These are phyloP conservation scores for Eclectus roratus DNA, from an alignment of 2,113 vertebrate genomes.

Conservation along the genomic window DNA sequence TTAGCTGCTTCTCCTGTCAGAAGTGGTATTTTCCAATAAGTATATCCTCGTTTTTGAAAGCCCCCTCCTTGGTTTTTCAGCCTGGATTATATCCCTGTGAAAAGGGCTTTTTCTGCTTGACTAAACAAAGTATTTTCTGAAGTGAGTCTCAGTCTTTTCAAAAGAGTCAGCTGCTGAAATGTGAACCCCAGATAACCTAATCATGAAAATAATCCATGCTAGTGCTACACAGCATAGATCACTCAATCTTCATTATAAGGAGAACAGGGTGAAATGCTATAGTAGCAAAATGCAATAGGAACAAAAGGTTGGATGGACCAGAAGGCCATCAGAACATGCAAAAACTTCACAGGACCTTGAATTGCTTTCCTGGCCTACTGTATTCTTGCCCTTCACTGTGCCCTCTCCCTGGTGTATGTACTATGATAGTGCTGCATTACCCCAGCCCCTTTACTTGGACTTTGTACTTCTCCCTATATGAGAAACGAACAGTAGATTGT, in stretches of 20 bases:
- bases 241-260: not conserved
- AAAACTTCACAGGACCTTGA: not conserved
- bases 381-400: not conserved
- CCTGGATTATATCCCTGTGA: conserved; percentile 40
- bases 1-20: conserved; percentile 5
- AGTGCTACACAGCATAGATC: not conserved
- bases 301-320: not conserved
- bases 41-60: conserved; percentile 41
- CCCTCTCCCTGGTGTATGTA: not conserved
- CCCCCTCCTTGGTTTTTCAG: conserved; percentile 29
- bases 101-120: conserved; percentile 52
- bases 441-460: not conserved
- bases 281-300: not conserved
- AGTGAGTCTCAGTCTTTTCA: conserved; percentile 47
- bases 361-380: not conserved
- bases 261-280: not conserved
- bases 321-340: not conserved
- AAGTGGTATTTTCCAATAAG: conserved; percentile 44
- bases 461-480: not conserved
- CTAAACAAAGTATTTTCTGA: conserved; percentile 46
- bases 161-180: conserved; percentile 41
- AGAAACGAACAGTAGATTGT: not conserved
- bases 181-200: conserved; percentile 25
- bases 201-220: not conserved
- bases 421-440: not conserved